These are phyloP conservation scores for Arnoldichthys spilopterus DNA, from an alignment of 2,797 vertebrate genomes.

Conservation along the genomic window DNA sequence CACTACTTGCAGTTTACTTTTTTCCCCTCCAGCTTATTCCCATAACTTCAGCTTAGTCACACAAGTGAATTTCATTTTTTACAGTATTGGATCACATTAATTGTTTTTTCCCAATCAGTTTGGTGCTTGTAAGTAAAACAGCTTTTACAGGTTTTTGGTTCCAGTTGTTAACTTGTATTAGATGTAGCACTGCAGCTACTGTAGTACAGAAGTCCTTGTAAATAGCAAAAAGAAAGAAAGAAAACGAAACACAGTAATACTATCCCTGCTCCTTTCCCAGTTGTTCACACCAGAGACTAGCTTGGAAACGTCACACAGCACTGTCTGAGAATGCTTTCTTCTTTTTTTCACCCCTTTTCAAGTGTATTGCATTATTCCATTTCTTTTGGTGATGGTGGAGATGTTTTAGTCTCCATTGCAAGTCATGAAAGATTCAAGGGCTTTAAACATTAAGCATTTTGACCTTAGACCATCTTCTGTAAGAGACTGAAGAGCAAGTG, in stretches of 20 bases:
- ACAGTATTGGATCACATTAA: too few species aligned
- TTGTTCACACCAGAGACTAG: not conserved
- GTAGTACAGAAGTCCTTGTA: too few species aligned
- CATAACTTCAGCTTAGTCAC: too few species aligned
- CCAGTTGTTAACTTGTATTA: not conserved
- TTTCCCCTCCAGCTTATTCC: too few species aligned
- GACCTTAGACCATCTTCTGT: slow-evolving; percentile 28
- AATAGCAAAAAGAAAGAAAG: too few species aligned
- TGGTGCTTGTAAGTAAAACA: not conserved
- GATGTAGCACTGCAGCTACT: not conserved
- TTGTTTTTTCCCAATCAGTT: too few species aligned
- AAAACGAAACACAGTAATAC: too few species aligned
- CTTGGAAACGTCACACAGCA: not conserved
- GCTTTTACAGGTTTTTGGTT: not conserved
- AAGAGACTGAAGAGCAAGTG: slow-evolving; percentile 20
- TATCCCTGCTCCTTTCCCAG: too few species aligned
- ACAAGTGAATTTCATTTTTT: too few species aligned
- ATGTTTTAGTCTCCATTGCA: slow-evolving; percentile 6
- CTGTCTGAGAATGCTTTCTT: not conserved
- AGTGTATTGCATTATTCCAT: slow-evolving; percentile 5
- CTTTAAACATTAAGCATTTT: slow-evolving; percentile 48
- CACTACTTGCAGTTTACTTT: too few species aligned
- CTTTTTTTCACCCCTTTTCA: not conserved
- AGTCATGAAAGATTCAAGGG: slow-evolving; percentile 39
- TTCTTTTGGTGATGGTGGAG: slow-evolving; percentile 2